Conservation (phyloP, 1,140 invertebrate genomes). For the Streblospio benedicti region DNA sequence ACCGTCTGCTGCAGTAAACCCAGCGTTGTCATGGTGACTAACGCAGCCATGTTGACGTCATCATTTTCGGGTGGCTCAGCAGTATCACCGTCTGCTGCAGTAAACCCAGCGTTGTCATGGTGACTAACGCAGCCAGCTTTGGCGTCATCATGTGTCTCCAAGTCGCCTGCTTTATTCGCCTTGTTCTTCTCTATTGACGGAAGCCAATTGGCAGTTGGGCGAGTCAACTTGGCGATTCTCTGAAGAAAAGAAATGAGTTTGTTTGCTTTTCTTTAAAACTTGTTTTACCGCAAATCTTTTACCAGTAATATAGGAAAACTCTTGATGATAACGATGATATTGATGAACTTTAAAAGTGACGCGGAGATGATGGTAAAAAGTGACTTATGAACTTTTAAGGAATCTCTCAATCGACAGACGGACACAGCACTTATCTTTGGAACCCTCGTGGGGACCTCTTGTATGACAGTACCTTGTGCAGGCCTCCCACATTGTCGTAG, state of each 20-base stretch:
- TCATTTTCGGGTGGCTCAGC: too few species aligned
- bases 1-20: too few species aligned
- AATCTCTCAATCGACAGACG: not conserved
- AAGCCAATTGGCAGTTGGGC: not conserved
- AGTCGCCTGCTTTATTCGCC: not conserved
- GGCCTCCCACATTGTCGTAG: slow-evolving; percentile 13
- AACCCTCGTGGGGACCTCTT: too few species aligned
- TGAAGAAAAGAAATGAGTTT: not conserved
- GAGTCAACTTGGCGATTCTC: slow-evolving; percentile 1
- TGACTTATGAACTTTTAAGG: not conserved
- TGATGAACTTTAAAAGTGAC: not conserved
- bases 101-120: too few species aligned
- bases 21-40: too few species aligned
- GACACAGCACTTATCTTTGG: slow-evolving; percentile 2
- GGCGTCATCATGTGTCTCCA: too few species aligned
- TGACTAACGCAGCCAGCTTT: too few species aligned
- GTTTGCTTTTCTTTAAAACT: not conserved
- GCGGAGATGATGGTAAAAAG: not conserved
- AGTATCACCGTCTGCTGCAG: too few species aligned
- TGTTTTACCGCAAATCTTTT: not conserved
- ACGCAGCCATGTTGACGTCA: too few species aligned
- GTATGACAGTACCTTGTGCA: too few species aligned
- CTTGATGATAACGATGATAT: not conserved
- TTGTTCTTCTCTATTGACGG: not conserved
- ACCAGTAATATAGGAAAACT: not conserved